A percentile compares a stretch with the other conserved stretches of the same genome.
Conservation (phyloP, 2,113 vertebrate species). For the Centropus bengalensis region DNA sequence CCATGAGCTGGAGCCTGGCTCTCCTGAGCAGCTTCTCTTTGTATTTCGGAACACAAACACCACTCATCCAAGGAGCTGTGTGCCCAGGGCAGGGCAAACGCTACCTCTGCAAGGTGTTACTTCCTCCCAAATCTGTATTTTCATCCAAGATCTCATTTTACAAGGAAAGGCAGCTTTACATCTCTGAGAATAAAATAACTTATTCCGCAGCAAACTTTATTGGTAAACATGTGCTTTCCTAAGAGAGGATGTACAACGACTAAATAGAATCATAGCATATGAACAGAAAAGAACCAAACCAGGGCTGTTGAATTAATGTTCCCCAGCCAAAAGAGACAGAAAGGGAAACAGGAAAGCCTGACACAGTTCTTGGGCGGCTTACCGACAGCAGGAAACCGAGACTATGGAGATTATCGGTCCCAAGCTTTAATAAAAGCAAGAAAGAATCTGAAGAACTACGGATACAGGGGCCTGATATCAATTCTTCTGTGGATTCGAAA, state of each 20-base stretch:
- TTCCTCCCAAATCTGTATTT: background rate
- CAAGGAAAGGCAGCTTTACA: background rate
- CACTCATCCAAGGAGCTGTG: background rate
- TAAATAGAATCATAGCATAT: background rate
- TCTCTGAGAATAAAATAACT: background rate
- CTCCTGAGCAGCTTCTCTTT: background rate
- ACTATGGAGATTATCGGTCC: constrained; percentile 16
- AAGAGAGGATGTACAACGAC: background rate
- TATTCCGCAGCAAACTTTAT: background rate
- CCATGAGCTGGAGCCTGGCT: background rate
- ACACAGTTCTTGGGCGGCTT: background rate
- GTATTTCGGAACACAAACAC: background rate
- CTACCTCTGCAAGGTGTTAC: background rate
- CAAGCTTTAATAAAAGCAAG: constrained; percentile 37
- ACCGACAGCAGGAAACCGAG: background rate
- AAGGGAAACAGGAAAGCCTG: constrained; percentile 26
- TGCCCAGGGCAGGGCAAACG: background rate
- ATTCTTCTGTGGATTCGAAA: background rate
- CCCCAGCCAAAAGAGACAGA: constrained; percentile 7
- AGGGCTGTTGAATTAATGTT: background rate
- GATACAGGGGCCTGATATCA: constrained; percentile 6
- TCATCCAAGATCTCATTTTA: background rate
- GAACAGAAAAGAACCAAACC: background rate
- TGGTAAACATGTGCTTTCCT: background rate
- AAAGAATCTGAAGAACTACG: constrained; percentile 10